phyloP scores from a whole-genome alignment of 2,113 vertebrate species.

The Nymphicus hollandicus region DNA sequence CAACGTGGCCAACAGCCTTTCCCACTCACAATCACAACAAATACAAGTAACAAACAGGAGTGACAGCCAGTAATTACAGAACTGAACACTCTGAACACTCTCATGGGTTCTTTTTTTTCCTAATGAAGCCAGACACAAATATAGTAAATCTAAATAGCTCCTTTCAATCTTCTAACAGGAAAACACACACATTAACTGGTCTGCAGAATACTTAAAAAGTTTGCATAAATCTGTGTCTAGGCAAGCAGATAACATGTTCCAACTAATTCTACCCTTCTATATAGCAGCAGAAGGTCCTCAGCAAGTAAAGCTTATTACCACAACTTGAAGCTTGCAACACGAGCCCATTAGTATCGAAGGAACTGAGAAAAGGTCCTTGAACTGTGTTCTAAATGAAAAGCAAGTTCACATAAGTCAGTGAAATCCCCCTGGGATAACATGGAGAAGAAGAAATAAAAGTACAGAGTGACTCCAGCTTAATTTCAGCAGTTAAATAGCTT shows the following conservation, averaged over 20 bases:
- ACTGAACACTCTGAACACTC: background rate
- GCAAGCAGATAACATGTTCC: conserved; percentile 15
- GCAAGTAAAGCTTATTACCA: background rate
- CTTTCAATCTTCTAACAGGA: conserved; percentile 3
- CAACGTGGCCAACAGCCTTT: background rate
- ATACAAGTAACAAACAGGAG: background rate
- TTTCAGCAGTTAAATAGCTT: conserved; percentile 6
- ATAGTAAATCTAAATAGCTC: background rate
- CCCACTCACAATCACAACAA: background rate
- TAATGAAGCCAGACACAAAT: background rate
- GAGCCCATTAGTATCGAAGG: background rate
- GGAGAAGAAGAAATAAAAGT: background rate
- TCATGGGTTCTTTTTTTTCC: background rate
- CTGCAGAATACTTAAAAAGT: conserved; percentile 5
- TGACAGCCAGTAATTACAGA: background rate
- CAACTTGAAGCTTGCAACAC: background rate
- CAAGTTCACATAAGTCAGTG: background rate
- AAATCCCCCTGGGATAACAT: background rate
- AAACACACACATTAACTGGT: background rate
- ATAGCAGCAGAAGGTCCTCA: background rate
- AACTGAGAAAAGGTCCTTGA: background rate
- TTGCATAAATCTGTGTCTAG: background rate
- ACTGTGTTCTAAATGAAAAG: background rate
- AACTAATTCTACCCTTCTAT: background rate
- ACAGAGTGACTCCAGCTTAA: background rate